Base-by-base conservation (phyloP, 1,140 invertebrate genomes). In the Metaphire vulgaris region DNA sequence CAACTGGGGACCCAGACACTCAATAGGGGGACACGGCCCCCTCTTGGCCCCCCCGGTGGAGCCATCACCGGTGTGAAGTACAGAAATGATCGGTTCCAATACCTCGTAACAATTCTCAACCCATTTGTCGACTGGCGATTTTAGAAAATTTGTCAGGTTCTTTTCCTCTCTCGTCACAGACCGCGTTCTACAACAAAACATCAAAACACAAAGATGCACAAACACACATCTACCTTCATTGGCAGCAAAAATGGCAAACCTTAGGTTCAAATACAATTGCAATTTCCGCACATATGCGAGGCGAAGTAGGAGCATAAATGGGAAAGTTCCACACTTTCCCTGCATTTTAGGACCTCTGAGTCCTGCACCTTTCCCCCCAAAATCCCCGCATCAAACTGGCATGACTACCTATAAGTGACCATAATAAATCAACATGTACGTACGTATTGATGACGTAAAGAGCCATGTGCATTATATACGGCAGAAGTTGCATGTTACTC, bases 401-500 rank as follows among this genome's bases (percentile, higher is more conserved):
- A n/a, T n/a, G n/a, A n/a, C n/a, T n/a, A n/a, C n/a, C n/a, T n/a
- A n/a, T n/a, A n/a, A n/a, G n/a, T n/a, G n/a, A n/a, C n/a, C n/a
- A n/a, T n/a, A n/a, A n/a, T n/a, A n/a, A n/a, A n/a, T n/a, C n/a
- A n/a, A n/a, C n/a, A n/a, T n/a, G n/a, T n/a, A 90, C 92, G 89
- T 85, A 93, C 91, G 93, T 95, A 84, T 95, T 96, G 76, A 97
- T 92, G 69, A 97, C 93, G 86, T 98, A 98, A 1, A 98, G 90
- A 28, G 94, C 92, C 90, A 97, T 96, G 83, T 98, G 96, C 74
- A 95, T 89, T 33, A 98, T 88, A 85, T 97, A 97, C 29, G 97
- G 96, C 74, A 98, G 89, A 79, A 98, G 90, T 85, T 98, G 94
- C 91, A 98, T 93, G 87, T 99, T 99, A 31, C 95, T 97, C 83